Evolutionary conservation across 2,113 vertebrate genomes (phyloP), one percentile per base, ranked within the genome.

Genomic region (Podilymbus podiceps): DNA sequence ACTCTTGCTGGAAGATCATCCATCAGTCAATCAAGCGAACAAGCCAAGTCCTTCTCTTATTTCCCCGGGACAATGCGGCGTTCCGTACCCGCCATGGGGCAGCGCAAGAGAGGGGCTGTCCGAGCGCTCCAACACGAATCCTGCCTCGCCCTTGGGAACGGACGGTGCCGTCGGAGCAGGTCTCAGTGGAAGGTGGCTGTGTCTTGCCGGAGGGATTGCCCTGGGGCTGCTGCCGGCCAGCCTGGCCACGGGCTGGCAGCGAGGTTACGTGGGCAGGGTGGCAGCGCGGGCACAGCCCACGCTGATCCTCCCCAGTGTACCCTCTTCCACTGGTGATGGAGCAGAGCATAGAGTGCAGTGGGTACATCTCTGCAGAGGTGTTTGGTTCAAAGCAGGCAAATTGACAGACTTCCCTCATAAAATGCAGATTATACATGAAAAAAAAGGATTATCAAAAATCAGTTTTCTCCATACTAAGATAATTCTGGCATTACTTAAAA

Each of bases 401-500:
- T 50, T 79, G 91, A n/a, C 74, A 96, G 73, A 77, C 63, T 88
- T 91, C 89, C 89, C 89, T 91, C 81, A 89, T 92, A 62, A 96
- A 97, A 88, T 62, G 84, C 4, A 9, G 58, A 77, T 93, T 91
- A 91, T n/a, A 85, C 59, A 73, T 88, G 59, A 89, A 88, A 93
- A 87, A 90, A 85, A 87, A n/a, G n/a, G 62, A 89, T 82, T 73
- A 90, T 97, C 71, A 97, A 85, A 90, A 95, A 85, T 95, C 84
- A 40, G 89, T 69, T 95, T 95, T 90, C 71, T 94, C 66, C 73
- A 77, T 82, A 91, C 92, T 79, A 95, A 93, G 87, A 93, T 91
- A 85, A 95, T 95, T 94, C 89, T 96, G 96, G 79, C 81, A 44
- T 82, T 94, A 85, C 96, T 95, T 97, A 97, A 96, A 97, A 97